Evolutionary conservation across 2,113 vertebrate species (phyloP), one percentile per base, ranked within the genome.

Genomic region (Bostrychus sinensis): DNA sequence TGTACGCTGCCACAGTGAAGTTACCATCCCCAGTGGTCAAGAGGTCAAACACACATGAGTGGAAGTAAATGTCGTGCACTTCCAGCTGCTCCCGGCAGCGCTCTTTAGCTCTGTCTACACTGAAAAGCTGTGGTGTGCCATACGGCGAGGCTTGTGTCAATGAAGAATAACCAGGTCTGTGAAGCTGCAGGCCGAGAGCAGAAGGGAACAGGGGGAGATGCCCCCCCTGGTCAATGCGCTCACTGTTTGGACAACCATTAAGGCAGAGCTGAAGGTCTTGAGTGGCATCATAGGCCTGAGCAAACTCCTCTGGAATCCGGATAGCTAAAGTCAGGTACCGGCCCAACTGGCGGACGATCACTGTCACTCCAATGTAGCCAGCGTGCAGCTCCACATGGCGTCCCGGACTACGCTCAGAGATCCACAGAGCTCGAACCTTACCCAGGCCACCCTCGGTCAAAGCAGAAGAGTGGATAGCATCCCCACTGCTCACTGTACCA

Each of bases 221-320:
- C 2, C 93, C 93, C 0, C 85, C 89, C 0, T 91, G 90, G 30
- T 97, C 96, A 0, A 98, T 98, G 37, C 94, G 94, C 34, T 98
- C 96, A 0, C 89, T 88, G 7, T 88, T 78, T 5, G 97, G 96
- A 77, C 96, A 98, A 79, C 96, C 96, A 0, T 94, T 96, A 75
- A 98, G 89, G 11, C 97, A 99, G 2, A 99, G 93, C 91, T 99
- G 97, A 81, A 99, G 91, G 80, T 98, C 96, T 89, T 97, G 97
- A 78, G 93, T 94, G 55, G 95, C 94, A 54, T 95, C 93, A 0
- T 94, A 95, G 79, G 94, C 90, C 92, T 94, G 90, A 14, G 92
- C 94, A 63, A 99, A 28, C 66, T 94, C 94, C 56, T 92, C 93
- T 0, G 97, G 96, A 93, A 98, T 95, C 14, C 94, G 93, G 20